A percentile compares a stretch with the other conserved stretches of the same genome.
phyloP scores from a whole-genome alignment of 2,888 invertebrate genomes.

The Trachelus tabidus region DNA sequence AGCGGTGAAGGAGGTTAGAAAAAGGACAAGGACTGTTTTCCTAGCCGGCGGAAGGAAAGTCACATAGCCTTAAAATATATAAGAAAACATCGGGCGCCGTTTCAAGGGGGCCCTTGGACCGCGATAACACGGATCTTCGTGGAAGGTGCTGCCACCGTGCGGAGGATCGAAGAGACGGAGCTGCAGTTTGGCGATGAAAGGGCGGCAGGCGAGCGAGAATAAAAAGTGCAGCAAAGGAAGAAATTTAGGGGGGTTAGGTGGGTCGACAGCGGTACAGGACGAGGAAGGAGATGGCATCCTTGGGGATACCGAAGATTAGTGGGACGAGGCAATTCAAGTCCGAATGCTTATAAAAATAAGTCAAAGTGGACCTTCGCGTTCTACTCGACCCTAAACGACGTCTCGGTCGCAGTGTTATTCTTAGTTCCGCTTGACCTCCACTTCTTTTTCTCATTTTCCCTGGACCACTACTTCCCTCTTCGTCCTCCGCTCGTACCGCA shows the following conservation, averaged over 20 bases:
- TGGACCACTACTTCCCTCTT: neutral
- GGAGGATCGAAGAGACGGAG: neutral
- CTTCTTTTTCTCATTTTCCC: neutral
- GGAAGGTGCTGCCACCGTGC: neutral
- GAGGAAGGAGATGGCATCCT: neutral
- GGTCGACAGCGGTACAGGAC: neutral
- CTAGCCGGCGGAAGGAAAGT: neutral
- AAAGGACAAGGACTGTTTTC: neutral
- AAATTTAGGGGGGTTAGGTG: neutral
- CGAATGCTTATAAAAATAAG: slow-evolving; percentile 39
- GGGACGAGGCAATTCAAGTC: neutral
- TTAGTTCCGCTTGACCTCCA: neutral
- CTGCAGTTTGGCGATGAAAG: slow-evolving; percentile 7
- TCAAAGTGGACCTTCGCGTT: neutral
- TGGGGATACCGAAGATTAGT: neutral
- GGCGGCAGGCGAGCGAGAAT: neutral
- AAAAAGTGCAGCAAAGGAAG: slow-evolving; percentile 1
- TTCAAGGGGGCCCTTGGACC: neutral
- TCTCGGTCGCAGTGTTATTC: neutral
- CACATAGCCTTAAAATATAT: neutral
- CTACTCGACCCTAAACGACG: neutral
- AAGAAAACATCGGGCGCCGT: neutral
- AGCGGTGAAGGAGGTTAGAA: neutral
- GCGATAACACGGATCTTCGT: neutral
- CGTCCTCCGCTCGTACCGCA: neutral